phyloP scores from a whole-genome alignment of 2,888 invertebrate species.

The Sceliomorpha sp. region DNA sequence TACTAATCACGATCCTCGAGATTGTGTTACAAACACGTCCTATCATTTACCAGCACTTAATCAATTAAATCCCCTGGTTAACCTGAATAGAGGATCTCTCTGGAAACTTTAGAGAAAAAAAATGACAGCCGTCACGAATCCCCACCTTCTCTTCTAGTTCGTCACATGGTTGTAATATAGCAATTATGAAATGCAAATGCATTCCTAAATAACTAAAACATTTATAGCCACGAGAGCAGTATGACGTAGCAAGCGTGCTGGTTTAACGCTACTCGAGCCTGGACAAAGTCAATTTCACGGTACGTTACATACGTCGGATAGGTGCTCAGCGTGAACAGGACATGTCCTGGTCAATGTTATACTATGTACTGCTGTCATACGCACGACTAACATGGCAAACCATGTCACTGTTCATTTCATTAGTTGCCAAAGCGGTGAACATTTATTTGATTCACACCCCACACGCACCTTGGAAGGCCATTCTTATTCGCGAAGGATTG shows the following conservation, averaged over 20 bases:
- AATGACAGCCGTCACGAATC: too few species aligned
- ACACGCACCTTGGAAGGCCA: too few species aligned
- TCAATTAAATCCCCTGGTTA: too few species aligned
- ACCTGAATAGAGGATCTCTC: too few species aligned
- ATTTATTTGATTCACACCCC: conserved; percentile 9
- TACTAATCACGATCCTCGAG: too few species aligned
- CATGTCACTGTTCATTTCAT: conserved; percentile 51
- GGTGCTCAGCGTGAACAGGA: conserved; percentile 54
- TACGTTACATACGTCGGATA: conserved; percentile 58
- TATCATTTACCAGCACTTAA: too few species aligned
- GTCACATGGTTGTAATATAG: conserved; percentile 23
- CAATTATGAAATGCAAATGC: conserved; percentile 22
- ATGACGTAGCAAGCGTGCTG: conserved; percentile 50
- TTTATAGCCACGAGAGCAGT: conserved; percentile 40
- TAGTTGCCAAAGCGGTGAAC: conserved; percentile 39
- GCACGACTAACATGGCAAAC: conserved; percentile 37
- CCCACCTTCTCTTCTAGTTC: conserved; percentile 12
- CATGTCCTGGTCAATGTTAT: conserved; percentile 52
- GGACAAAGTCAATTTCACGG: conserved; percentile 62
- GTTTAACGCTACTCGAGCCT: conserved; percentile 54
- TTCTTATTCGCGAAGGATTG: too few species aligned
- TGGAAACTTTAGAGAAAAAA: too few species aligned
- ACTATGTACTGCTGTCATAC: conserved; percentile 44
- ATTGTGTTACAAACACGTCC: too few species aligned
- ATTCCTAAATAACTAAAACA: conserved; percentile 50